Base-by-base conservation (phyloP, 2,113 vertebrate genomes). In the Oxyruncus cristatus region DNA sequence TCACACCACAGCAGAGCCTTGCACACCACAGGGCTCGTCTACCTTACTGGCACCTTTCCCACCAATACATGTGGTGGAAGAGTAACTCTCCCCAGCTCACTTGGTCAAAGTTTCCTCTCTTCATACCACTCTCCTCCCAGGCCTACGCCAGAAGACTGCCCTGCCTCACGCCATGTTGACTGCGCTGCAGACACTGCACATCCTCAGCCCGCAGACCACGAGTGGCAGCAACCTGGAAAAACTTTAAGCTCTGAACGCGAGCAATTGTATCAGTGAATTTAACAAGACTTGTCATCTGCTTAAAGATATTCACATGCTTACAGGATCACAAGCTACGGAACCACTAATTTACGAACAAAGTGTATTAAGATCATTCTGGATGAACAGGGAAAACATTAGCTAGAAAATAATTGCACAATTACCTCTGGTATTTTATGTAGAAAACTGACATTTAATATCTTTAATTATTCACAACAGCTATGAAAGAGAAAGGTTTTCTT, bases 401-500 rank as follows among this genome's bases (percentile, higher is more conserved):
- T 89, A 77, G 24, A 76, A 94, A 95, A 78, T 71, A 79, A 90
- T 46, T 53, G 67, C 75, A 78, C 1, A 0, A 70, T 89, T 89
- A 72, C 30, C 72, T 84, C 92, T 72, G 59, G 53, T 93, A 95
- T 65, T 95, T 91, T 91, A 81, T 23, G 82, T 86, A 65, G 82
- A 92, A 95, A 89, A 88, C 8, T 88, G 95, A 93, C 93, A 96
- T 92, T 94, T 93, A 96, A 4, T 90, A 93, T 86, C 59, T 95
- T 88, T 79, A 93, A 93, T 96, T 94, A 95, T 96, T 96, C 92
- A 95, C 13, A 63, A 77, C 59, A 75, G 66, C 81, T 91, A 85
- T 2, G 53, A 83, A 81, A 86, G 32, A 78, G 28, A 85, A 90
- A 68, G 56, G 52, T 53, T 95, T 80, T 35, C 52, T 44, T 90